Base-by-base conservation (phyloP, 1,140 invertebrate species). In the Pemphigus obesinymphae region DNA sequence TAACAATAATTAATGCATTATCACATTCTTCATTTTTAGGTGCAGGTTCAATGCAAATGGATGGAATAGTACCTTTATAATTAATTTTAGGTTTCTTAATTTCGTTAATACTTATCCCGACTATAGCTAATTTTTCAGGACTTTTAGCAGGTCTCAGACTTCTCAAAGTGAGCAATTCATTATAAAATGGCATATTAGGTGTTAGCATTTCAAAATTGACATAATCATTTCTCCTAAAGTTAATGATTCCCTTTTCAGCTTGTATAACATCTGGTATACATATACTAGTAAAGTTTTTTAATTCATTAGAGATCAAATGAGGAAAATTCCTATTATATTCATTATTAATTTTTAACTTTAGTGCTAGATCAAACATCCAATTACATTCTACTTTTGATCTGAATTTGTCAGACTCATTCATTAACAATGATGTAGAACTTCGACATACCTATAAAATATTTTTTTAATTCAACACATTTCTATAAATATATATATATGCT, bases 361-460 rank as follows among this genome's bases (percentile, higher is more conserved):
- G 23, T 20, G 76, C 76, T 63, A 13, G 5, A 31, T 80, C 37
- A 43, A 80, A 3, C 55, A 80, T 10, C 76, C 55, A 61, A 29
- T 63, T 61, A 45, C 26, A 43, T 45, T 80, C 76, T 23, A 80
- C 23, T 63, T 63, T 80, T n/a, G 76, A 80, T 63, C 76, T 61
- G 20, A 26, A 80, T 29, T 45, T n/a, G 40, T 80, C 76, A n/a
- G 76, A 43, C 1, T 43, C 2, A 11, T 61, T 80, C 76, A 80
- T 80, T 45, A 80, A 31, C 15, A 80, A 20, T 5, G 55, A 80
- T 31, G 76, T 26, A 20, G 53, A 13, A 45, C 37, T 80, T 29
- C 76, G 55, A 45, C 55, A 80, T n/a, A 80, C 37, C 76, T 80
- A 43, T n/a, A 31, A 5, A 29, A 50, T n/a, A 31, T 50, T n/a